Base-by-base conservation (phyloP, 2,113 vertebrate species). In the Tilapia sparmanii region DNA sequence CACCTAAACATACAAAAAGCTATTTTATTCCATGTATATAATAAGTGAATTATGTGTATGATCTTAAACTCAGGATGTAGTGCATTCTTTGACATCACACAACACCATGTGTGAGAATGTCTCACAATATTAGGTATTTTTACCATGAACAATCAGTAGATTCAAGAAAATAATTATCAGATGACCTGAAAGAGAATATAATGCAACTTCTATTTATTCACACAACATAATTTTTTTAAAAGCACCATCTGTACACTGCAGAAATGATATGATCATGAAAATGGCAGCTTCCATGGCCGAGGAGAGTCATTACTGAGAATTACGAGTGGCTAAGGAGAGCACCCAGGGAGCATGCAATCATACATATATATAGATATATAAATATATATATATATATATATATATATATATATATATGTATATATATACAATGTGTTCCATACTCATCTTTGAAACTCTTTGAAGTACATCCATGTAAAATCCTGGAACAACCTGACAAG, bases 221-320 rank as follows among this genome's bases (percentile, higher is more conserved):
- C 66, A 42, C 38, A 3, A 10, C 38, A 71, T 3, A 40, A 10
- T 42, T 66, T 68, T 68, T 88, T 85, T 19, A 87, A 81, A 66
- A 63, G 50, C 35, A 22, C 31, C 18, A 35, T 84, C 81, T 86
- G 79, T 78, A 81, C 31, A 3, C 63, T 15, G 82, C 57, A 86
- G 63, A 50, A 40, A 18, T 29, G 8, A 63, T 57, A 68, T 7
- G 18, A n/a, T 13, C 6, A 6, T 52, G 31, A 31, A 54, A 83
- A 42, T 71, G 84, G 81, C 42, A 80, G 31, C 73, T 87, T 66
- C 89, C 68, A n/a, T 4, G 81, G 19, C 85, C 2, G 13, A 53
- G 52, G 90, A 92, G 93, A 91, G 87, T 87, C 80, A 85, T 94
- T 90, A 82, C 63, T 68, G 82, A 86, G 82, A 80, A 15, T 91